These are phyloP conservation scores for Patella caerulea DNA, from an alignment of 2,888 invertebrate genomes.

Conservation along the genomic window DNA sequence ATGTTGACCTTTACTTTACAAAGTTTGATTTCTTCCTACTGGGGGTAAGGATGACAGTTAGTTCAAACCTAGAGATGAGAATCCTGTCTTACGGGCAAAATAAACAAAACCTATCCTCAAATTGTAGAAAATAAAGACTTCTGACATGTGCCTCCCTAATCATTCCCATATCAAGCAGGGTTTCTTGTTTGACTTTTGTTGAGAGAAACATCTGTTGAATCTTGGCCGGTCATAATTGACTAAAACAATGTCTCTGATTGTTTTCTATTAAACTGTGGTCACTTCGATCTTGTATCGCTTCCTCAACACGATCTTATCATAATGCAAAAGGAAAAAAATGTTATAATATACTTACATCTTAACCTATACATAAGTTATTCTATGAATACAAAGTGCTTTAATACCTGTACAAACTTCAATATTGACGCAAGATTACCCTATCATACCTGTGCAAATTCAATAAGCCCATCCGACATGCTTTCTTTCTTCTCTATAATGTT, in stretches of 20 bases:
- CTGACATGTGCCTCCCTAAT: not conserved
- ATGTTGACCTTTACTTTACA: not conserved
- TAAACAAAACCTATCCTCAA: not conserved
- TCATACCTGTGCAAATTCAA: too few relatives aligned
- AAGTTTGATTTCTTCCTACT: constrained; percentile 4
- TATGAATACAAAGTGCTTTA: too few relatives aligned
- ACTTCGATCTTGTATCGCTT: too few relatives aligned
- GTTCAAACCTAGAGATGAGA: not conserved
- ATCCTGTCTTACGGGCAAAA: not conserved
- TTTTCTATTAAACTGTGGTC: too few relatives aligned
- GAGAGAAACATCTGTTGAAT: not conserved
- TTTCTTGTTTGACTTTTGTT: not conserved
- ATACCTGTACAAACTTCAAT: too few relatives aligned
- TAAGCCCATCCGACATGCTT: too few relatives aligned
- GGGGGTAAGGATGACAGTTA: constrained; percentile 4
- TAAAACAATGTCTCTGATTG: not conserved
- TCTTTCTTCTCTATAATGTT: too few relatives aligned
- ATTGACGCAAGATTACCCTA: too few relatives aligned
- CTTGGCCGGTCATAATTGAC: not conserved
- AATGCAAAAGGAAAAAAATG: too few relatives aligned
- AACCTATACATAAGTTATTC: too few relatives aligned
- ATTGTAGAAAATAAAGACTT: constrained; percentile 4
- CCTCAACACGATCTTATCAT: too few relatives aligned
- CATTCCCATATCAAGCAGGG: not conserved
- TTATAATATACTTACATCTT: too few relatives aligned